These are phyloP conservation scores for Parasteatoda lunata DNA, from an alignment of 2,888 invertebrate species.

Conservation along the genomic window DNA sequence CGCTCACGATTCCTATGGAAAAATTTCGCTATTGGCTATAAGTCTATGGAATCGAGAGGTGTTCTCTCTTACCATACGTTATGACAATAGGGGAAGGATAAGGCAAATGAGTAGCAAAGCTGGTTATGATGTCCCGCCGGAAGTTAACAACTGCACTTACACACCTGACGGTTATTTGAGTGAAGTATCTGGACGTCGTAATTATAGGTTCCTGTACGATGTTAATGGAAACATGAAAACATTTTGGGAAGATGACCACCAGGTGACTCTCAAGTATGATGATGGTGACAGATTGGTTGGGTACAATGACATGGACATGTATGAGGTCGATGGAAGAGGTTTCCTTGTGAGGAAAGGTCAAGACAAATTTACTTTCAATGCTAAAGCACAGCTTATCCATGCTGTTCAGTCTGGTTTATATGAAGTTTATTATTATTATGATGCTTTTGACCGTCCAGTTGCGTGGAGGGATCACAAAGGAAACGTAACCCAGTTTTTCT, in stretches of 20 bases:
- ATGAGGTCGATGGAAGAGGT: conserved; percentile 87
- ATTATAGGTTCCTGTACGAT: conserved; percentile 94
- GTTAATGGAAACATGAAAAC: conserved; percentile 89
- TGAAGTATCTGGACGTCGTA: conserved; percentile 90
- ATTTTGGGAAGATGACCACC: conserved; percentile 72
- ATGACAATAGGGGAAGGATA: conserved; percentile 74
- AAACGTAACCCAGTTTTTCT: conserved; percentile 96
- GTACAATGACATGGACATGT: conserved; percentile 72
- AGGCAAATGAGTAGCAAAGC: conserved; percentile 85
- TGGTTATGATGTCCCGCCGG: conserved; percentile 90
- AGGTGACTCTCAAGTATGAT: conserved; percentile 73
- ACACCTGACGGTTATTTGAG: conserved; percentile 97
- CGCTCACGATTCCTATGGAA: conserved; percentile 70
- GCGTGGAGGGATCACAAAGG: conserved; percentile 94
- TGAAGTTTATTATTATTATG: conserved; percentile 88
- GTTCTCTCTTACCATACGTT: conserved; percentile 71
- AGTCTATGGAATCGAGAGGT: conserved; percentile 71
- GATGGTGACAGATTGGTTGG: conserved; percentile 73
- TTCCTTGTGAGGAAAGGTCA: conserved; percentile 94
- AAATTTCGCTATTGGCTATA: conserved; percentile 68
- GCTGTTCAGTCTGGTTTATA: conserved; percentile 91
- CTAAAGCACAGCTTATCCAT: conserved; percentile 89
- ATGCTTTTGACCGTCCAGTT: conserved; percentile 89
- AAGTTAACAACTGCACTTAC: conserved; percentile 90
- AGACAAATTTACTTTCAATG: conserved; percentile 94